Evolutionary conservation across 1,140 invertebrate species (phyloP).

Genomic region (Pseudachorutes palmiensis): DNA sequence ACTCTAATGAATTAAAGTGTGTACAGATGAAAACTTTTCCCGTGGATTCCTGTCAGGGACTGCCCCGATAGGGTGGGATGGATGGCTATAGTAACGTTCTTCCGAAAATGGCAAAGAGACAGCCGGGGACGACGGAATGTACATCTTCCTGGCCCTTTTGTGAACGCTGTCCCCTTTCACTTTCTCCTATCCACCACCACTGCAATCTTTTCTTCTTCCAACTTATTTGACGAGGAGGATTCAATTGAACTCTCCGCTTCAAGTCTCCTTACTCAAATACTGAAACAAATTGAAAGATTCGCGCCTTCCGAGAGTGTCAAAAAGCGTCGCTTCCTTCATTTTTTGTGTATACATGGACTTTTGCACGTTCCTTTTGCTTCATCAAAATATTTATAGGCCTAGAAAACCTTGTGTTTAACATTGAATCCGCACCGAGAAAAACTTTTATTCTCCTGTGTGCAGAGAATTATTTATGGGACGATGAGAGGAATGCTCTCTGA

Average conservation of each 20-base stretch:
- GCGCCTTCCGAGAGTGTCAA: not conserved
- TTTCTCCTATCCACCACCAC: not conserved
- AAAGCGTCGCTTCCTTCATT: not conserved
- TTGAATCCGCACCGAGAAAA: no score
- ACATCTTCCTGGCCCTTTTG: not conserved
- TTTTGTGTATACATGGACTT: not conserved
- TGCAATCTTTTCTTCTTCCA: not conserved
- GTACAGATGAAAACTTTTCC: conserved; percentile 17
- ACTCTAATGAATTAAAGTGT: conserved; percentile 37
- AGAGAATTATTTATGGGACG: no score
- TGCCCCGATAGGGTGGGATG: not conserved
- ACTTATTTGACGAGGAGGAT: not conserved
- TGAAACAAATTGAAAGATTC: not conserved
- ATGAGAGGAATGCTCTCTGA: no score
- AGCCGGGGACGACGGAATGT: not conserved
- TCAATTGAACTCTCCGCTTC: not conserved
- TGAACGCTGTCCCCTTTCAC: not conserved
- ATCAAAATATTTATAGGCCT: no score
- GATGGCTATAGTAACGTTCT: not conserved
- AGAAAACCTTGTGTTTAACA: no score
- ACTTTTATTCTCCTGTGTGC: no score
- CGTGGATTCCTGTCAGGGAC: not conserved
- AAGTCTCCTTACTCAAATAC: conserved; percentile 1
- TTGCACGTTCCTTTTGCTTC: no score
- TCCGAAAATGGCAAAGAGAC: not conserved